Base-by-base conservation (phyloP, 2,888 invertebrate species). In the Gortyna flavago region DNA sequence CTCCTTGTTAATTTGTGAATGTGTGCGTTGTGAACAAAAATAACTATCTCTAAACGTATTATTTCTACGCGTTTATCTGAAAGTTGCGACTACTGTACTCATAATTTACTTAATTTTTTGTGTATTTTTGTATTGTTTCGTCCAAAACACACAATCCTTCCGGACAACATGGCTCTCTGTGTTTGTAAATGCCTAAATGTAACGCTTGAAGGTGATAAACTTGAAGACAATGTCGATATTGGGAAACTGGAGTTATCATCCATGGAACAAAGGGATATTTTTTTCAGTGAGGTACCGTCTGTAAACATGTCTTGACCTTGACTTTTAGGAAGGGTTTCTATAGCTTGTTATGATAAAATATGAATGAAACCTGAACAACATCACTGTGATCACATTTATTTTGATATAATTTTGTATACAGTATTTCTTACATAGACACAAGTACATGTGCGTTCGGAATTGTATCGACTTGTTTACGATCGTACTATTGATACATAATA, bases 141-240 rank as follows among this genome's bases (percentile, higher is more conserved):
- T 88, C 88, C 79, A 88, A 88, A 90, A 88, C 87, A 79, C 75
- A 66, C 69, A 79, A 88, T 85, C 75, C 87, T 87, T 91, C 90
- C 83, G 81, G 83, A 86, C 84, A 96, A 90, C 90, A 97, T 97
- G 97, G 96, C 97, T 94, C 93, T 96, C 91, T 96, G 93, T 93
- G 97, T 97, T 91, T 98, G 98, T 96, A 98, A 98, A 97, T 98
- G 98, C 95, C 95, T 98, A 91, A 98, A 98, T 96, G 97, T 98
- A 89, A 96, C 97, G 88, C 96, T 98, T 88, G 97, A 97, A 94
- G 96, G 97, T 91, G 97, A 97, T 91, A 97, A 97, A 93, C 92
- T 95, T 90, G 96, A 97, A 91, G 96, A 96, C 89, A 96, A 96
- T 92, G 94, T 97, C 91, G 97, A 97, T 91, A 92, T 97, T 88